phyloP scores from a whole-genome alignment of 2,888 invertebrate genomes.

The Myopa tessellatipennis region DNA sequence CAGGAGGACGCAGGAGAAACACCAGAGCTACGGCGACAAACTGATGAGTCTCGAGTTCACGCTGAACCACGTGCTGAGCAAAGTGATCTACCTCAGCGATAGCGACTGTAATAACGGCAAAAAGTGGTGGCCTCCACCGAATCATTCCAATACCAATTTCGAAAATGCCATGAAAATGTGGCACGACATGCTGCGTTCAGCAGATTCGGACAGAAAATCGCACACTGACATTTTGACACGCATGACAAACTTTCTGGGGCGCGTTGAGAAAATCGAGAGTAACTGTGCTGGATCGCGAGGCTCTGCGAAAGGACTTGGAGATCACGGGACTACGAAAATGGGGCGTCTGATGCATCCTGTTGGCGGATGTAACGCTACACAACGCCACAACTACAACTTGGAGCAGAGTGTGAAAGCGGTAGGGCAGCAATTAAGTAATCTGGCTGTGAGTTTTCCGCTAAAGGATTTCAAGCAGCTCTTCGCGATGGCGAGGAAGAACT shows the following conservation, averaged over 20 bases:
- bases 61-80: constrained; percentile 65
- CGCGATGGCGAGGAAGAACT: constrained; percentile 48
- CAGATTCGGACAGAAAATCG: constrained; percentile 45
- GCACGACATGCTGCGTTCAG: constrained; percentile 48
- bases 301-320: too few species aligned
- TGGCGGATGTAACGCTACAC: constrained; percentile 42
- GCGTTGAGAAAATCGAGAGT: constrained; percentile 55
- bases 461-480: constrained; percentile 51
- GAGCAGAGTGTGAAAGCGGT: constrained; percentile 49
- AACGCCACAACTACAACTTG: constrained; percentile 45
- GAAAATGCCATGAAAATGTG: constrained; percentile 10
- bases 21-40: constrained; percentile 54
- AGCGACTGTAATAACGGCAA: not conserved
- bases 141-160: constrained; percentile 23
- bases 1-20: constrained; percentile 62
- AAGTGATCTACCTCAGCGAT: constrained; percentile 61
- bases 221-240: constrained; percentile 53
- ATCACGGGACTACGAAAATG: constrained; percentile 30
- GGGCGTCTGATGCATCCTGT: constrained; percentile 50
- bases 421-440: constrained; percentile 49
- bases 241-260: constrained; percentile 54
- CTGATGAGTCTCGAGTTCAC: constrained; percentile 66
- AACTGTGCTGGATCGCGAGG: constrained; percentile 17
- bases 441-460: constrained; percentile 37
- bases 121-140: constrained; percentile 38